Percentiles rank a stretch among this genome's conserved stretches.
These are phyloP conservation scores for Pseudomyrmex sp. DNA, from an alignment of 1,140 invertebrate species.

Conservation along the genomic window DNA sequence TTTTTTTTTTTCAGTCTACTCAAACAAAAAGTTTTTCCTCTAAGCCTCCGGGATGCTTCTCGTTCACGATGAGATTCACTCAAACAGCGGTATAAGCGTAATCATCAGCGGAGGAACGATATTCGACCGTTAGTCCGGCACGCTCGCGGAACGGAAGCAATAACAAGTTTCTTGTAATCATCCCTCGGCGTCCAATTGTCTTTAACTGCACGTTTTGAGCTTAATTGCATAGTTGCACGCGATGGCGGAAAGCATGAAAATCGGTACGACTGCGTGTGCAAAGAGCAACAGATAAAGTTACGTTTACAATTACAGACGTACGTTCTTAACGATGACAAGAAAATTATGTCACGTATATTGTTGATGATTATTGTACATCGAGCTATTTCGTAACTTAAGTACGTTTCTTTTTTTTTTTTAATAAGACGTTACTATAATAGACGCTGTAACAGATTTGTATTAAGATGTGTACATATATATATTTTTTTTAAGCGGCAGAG, in stretches of 20 bases:
- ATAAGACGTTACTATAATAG: constrained; percentile 37
- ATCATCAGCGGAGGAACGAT: constrained; percentile 37
- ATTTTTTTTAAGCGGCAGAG: constrained; percentile 6
- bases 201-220: constrained; percentile 52
- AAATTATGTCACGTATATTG: background rate
- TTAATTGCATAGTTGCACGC: constrained; percentile 51
- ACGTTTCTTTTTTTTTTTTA: constrained; percentile 1
- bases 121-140: constrained; percentile 25
- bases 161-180: constrained; percentile 60
- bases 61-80: constrained; percentile 52
- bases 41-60: constrained; percentile 47
- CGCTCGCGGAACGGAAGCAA: constrained; percentile 40
- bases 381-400: constrained; percentile 27
- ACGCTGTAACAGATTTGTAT: background rate
- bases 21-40: constrained; percentile 39
- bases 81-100: constrained; percentile 48
- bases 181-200: constrained; percentile 53
- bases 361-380: background rate
- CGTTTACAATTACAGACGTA: constrained; percentile 29
- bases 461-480: too few relatives aligned
- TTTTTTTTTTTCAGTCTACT: constrained; percentile 17
- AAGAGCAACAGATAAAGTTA: constrained; percentile 45
- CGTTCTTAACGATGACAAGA: background rate
- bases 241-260: constrained; percentile 50
- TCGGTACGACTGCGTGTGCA: background rate